A percentile compares a stretch with the other conserved stretches of the same genome.
Conservation (phyloP, 1,140 invertebrate genomes). For the Tyrophagus putrescentiae region DNA sequence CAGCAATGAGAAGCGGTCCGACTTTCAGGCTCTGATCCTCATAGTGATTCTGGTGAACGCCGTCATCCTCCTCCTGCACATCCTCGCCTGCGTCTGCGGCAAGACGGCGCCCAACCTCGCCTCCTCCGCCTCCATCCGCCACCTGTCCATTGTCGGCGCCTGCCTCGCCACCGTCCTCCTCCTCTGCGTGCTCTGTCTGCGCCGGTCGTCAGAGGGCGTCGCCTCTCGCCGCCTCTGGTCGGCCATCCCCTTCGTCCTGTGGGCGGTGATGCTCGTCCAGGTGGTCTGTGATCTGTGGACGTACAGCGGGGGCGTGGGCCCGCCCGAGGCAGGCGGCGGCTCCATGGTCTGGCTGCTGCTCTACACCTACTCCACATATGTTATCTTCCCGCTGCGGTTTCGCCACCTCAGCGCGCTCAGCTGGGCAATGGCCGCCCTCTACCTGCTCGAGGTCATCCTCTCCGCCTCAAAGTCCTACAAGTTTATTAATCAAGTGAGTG, state of each 20-base stretch:
- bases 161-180: conserved; percentile 14
- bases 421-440: conserved; percentile 35
- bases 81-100: neutral
- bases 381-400: conserved; percentile 56
- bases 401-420: conserved; percentile 44
- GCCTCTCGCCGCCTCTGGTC: conserved; percentile 19
- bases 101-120: neutral
- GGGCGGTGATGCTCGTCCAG: conserved; percentile 26
- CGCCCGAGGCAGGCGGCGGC: conserved; percentile 35
- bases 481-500: conserved; percentile 18
- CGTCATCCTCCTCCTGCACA: conserved; percentile 19
- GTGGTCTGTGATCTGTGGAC: conserved; percentile 28
- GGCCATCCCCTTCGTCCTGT: conserved; percentile 25
- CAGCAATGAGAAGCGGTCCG: conserved; percentile 28
- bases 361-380: conserved; percentile 67
- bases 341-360: conserved; percentile 59
- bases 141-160: conserved; percentile 4
- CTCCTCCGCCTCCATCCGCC: neutral
- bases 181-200: neutral
- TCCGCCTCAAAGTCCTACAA: neutral
- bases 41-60: conserved; percentile 26
- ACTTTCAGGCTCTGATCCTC: conserved; percentile 26
- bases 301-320: conserved; percentile 7
- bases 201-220: neutral
- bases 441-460: conserved; percentile 36